phyloP scores from a whole-genome alignment of 2,797 vertebrate genomes.

The Syndactyla subalaris region DNA sequence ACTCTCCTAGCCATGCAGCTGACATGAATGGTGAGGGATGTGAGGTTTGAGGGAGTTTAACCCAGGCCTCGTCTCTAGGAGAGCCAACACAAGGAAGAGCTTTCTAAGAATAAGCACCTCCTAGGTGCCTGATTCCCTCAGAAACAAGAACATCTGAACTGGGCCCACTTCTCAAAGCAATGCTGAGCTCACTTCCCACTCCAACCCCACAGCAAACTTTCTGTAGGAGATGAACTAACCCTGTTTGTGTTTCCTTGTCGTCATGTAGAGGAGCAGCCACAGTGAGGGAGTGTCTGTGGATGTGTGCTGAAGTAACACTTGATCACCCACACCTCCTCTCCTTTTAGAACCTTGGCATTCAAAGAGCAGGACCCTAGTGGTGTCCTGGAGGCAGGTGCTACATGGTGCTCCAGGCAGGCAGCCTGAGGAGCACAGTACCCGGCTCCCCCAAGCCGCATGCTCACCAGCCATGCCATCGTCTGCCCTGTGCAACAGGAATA shows the following conservation, averaged over 20 bases:
- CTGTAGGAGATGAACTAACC: not conserved
- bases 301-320: not conserved
- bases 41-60: not conserved
- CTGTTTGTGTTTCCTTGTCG: not conserved
- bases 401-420: not conserved
- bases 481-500: not conserved
- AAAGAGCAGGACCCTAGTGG: not conserved
- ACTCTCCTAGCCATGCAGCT: not conserved
- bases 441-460: fast-evolving
- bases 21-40: not conserved
- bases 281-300: not conserved
- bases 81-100: not conserved
- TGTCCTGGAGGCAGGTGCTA: not conserved
- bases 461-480: not conserved
- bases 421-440: not conserved
- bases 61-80: not conserved
- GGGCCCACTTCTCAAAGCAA: not conserved
- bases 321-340: not conserved
- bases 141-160: not conserved
- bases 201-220: not conserved
- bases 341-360: not conserved
- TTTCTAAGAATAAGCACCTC: conserved; percentile 4
- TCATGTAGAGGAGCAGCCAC: not conserved
- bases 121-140: not conserved
- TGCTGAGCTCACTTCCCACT: not conserved